Base-by-base conservation (phyloP, 2,113 vertebrate species). In the Pelusios castaneus region DNA sequence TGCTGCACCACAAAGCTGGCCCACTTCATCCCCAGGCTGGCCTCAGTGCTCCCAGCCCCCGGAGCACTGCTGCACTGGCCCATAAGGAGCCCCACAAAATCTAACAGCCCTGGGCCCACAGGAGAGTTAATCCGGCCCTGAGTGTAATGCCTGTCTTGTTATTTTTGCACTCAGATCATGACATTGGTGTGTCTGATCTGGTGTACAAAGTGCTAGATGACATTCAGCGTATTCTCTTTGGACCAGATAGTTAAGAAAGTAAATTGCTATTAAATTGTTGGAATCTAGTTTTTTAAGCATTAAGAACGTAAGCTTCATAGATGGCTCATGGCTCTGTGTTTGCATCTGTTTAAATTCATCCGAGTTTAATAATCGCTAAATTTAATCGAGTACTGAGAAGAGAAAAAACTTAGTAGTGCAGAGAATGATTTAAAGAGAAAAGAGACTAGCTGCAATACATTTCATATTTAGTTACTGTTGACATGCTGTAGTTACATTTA, bases 401-500 rank as follows among this genome's bases (percentile, higher is more conserved):
- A 78, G 8, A 82, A 79, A 47, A 3, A 24, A 24, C 10, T 34
- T 19, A 41, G 24, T 77, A 88, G 29, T 1, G 51, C 5, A 29
- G 31, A 73, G 41, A 75, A 31, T 52, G 5, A 82, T 77, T 84
- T 95, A 79, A 60, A 86, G 73, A n/a, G 82, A 88, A 80, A 56
- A 75, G 80, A 94, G 21, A 85, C 45, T 84, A 80, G 13, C 56
- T 60, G 34, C 17, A 75, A 4, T 58, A 11, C 58, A 43, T 89
- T 79, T 96, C 0, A 52, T 85, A 88, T 93, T 91, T 91, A n/a
- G 43, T 1, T 77, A 45, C 58, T 58, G 14, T n/a, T 51, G 55
- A 55, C 84, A 27, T 78, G 34, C 60, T 93, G 41, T 63, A 91
- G 67, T 49, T 96, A 52, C 78, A 79, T 82, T 82, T 34, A 19